Evolutionary conservation across 37 sponge, comb jelly and placozoan species (phyloP).

Genomic region (Theonella swinhoei): DNA sequence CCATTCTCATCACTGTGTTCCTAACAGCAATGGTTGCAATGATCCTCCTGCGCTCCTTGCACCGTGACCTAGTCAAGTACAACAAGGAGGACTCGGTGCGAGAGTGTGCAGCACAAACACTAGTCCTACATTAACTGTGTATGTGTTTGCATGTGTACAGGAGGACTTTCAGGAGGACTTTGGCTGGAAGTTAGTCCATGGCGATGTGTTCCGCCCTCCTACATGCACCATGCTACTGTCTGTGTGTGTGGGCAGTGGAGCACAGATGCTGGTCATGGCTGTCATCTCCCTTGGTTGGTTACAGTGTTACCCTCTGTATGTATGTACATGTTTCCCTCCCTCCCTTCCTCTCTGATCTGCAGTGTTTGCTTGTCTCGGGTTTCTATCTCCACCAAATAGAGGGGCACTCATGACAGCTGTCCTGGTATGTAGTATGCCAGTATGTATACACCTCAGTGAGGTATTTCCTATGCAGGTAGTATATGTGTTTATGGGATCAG

Average conservation of each 20-base stretch:
- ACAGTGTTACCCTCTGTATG: neutral
- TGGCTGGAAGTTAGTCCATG: constrained; percentile 99
- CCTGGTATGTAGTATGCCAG: constrained; percentile 62
- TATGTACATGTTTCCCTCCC: neutral
- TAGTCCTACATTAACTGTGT: too few relatives aligned
- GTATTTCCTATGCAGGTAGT: constrained; percentile 58
- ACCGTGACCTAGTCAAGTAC: constrained; percentile 90
- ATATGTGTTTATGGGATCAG: constrained; percentile 88
- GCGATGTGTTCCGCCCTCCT: constrained; percentile 99
- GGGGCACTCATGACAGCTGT: constrained; percentile 93
- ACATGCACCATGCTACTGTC: constrained; percentile 86
- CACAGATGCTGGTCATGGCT: constrained; percentile 85
- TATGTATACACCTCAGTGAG: too few relatives aligned
- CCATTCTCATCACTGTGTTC: constrained; percentile 92
- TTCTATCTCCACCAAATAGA: constrained; percentile 98
- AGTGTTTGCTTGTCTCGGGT: constrained; percentile 94
- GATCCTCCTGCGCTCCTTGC: constrained; percentile 91
- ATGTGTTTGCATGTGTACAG: too few relatives aligned
- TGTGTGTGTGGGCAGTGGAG: constrained; percentile 90
- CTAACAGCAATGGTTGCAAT: constrained; percentile 96
- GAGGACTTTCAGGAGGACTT: constrained; percentile 99
- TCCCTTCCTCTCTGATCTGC: neutral
- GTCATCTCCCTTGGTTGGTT: constrained; percentile 74
- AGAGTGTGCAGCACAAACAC: constrained; percentile 37
- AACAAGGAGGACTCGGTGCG: constrained; percentile 82